Conservation (phyloP, 2,888 invertebrate genomes). For the Brachyopa scutellaris region DNA sequence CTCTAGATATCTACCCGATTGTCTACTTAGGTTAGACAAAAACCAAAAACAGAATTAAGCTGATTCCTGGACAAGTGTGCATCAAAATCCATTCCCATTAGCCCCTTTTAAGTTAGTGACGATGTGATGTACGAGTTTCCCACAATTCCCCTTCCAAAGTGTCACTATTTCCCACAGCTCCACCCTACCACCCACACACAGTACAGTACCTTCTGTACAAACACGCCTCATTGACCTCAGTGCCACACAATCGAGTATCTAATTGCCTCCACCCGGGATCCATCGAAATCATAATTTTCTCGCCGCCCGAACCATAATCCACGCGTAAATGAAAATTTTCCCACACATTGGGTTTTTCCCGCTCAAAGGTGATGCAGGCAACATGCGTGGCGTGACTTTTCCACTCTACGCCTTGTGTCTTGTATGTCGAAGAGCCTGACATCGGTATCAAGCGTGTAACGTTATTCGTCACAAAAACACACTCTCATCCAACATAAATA, state of each 20-base stretch:
- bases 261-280: constrained; percentile 35
- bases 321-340: constrained; percentile 18
- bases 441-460: constrained; percentile 21
- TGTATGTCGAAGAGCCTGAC: background rate
- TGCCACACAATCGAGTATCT: constrained; percentile 31
- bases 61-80: too few species aligned
- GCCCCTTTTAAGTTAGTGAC: too few species aligned
- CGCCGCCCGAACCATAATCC: constrained; percentile 4
- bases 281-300: constrained; percentile 10
- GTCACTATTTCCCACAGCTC: constrained; percentile 48
- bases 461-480: constrained; percentile 8
- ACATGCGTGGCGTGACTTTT: constrained; percentile 27
- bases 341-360: constrained; percentile 13
- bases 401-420: background rate
- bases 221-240: constrained; percentile 26
- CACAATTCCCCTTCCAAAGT: too few species aligned
- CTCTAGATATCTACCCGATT: too few species aligned
- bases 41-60: too few species aligned
- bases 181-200: constrained; percentile 7
- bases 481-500: background rate
- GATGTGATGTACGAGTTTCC: too few species aligned
- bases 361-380: constrained; percentile 27
- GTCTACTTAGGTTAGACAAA: too few species aligned
- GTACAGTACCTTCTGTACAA: too few species aligned
- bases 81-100: too few species aligned